Conservation (phyloP, 2,888 invertebrate species). For the Trichogramma dendrolimi region DNA sequence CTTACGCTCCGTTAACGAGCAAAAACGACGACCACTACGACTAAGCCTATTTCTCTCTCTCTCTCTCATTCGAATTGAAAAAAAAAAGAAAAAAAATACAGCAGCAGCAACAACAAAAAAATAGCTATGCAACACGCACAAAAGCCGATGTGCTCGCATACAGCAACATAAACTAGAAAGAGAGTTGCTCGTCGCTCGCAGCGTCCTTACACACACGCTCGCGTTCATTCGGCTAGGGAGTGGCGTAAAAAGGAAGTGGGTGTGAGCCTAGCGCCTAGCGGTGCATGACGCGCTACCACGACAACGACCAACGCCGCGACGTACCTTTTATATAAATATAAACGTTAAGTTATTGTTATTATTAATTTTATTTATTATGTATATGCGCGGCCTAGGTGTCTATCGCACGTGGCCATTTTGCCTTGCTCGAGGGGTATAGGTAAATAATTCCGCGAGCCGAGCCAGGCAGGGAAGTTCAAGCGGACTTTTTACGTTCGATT, state of each 20-base stretch:
- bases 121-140: conserved; percentile 11
- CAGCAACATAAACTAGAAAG: conserved; percentile 2
- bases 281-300: conserved; percentile 39
- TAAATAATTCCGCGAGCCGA: no score
- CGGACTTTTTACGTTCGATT: conserved; percentile 24
- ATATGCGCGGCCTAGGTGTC: conserved; percentile 3
- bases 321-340: neutral
- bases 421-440: conserved; percentile 41
- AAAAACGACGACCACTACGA: conserved; percentile 3
- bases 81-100: conserved; percentile 5
- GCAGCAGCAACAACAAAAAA: conserved; percentile 1
- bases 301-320: neutral
- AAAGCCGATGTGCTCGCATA: conserved; percentile 4
- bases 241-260: conserved; percentile 53
- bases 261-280: conserved; percentile 45
- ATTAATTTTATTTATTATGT: neutral
- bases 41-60: conserved; percentile 4
- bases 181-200: no score
- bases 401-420: conserved; percentile 20
- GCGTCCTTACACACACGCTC: conserved; percentile 33
- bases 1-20: conserved; percentile 22
- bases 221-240: conserved; percentile 43
- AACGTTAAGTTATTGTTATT: no score
- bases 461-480: conserved; percentile 24
- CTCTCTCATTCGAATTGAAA: conserved; percentile 3